Percentiles rank a stretch among this genome's conserved stretches.
These are phyloP conservation scores for Hartigia nigra DNA, from an alignment of 2,888 invertebrate species.

Conservation along the genomic window DNA sequence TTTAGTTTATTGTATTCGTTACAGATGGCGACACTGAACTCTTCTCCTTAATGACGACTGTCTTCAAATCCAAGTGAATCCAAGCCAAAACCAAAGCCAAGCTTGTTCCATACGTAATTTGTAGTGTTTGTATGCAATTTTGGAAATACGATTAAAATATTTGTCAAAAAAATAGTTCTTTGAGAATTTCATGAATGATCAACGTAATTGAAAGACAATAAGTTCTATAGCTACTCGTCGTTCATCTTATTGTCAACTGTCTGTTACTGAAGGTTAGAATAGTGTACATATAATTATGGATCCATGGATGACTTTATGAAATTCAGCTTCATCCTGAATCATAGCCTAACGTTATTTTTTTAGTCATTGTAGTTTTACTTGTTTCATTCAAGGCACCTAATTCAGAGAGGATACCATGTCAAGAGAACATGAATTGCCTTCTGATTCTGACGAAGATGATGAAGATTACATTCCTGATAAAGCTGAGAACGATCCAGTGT, in stretches of 20 bases:
- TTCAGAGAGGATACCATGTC: conserved; percentile 45
- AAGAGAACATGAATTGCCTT: conserved; percentile 67
- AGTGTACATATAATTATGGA: neutral
- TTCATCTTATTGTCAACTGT: neutral
- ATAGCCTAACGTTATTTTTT: neutral
- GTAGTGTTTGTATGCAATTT: neutral
- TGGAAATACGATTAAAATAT: neutral
- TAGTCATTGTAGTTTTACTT: neutral
- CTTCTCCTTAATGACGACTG: neutral
- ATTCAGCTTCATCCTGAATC: neutral
- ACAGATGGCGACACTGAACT: neutral
- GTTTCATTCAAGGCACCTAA: neutral
- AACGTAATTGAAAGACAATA: neutral
- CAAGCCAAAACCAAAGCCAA: neutral
- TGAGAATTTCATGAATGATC: neutral
- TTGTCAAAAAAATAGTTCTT: neutral
- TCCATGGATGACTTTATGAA: neutral
- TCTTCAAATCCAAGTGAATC: neutral
- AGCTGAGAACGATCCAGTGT: conserved; percentile 70
- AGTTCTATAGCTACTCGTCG: neutral
- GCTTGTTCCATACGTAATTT: neutral
- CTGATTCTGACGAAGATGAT: conserved; percentile 81
- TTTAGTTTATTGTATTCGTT: neutral
- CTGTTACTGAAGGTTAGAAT: neutral
- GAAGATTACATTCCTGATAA: conserved; percentile 81